Evolutionary conservation across 2,113 vertebrate species (phyloP), one percentile per base, ranked within the genome.

Genomic region (Rhipidura dahli): DNA sequence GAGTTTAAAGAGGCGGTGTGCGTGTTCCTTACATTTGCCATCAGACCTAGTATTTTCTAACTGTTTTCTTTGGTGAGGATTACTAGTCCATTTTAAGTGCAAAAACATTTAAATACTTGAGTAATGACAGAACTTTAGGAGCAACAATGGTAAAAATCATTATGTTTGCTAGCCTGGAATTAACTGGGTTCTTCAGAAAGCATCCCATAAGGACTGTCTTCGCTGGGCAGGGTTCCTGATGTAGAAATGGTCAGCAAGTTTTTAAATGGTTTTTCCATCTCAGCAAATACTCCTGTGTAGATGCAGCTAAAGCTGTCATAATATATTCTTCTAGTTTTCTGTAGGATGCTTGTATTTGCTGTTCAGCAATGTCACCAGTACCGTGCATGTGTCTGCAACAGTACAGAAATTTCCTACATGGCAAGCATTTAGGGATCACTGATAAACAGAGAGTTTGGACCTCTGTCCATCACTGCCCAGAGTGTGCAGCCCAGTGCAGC

Each of bases 311-410:
- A 73, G 27, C 45, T 47, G 42, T 39, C 23, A 19, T 15, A 30
- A 78, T 56, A n/a, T 26, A 51, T 27, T 45, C 9, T 35, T 77
- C 44, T 26, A 13, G 18, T 68, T 64, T 60, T 84, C 49, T 71
- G 8, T 31, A 70, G 7, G 20, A 13, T 59, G 10, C 4, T 53
- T 50, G 4, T 39, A 24, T 63, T 70, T 53, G 5, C 11, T 66
- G 30, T 45, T 72, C 65, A 15, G 14, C 63, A 66, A 11, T 24
- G n/a, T 21, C 10, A 61, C 20, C 0, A 3, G 37, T 24, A 35
- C 59, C 1, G 8, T 24, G 16, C 20, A 13, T 23, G 18, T 54
- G 33, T n/a, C 44, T 28, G 0, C 47, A 60, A n/a, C 37, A 51
- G 22, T 11, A 49, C 27, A 90, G 49, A 69, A 56, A 33, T 18